A percentile compares a stretch with the other conserved stretches of the same genome.
phyloP scores from a whole-genome alignment of 2,113 vertebrate genomes.

The Rhabdornis inornatus region DNA sequence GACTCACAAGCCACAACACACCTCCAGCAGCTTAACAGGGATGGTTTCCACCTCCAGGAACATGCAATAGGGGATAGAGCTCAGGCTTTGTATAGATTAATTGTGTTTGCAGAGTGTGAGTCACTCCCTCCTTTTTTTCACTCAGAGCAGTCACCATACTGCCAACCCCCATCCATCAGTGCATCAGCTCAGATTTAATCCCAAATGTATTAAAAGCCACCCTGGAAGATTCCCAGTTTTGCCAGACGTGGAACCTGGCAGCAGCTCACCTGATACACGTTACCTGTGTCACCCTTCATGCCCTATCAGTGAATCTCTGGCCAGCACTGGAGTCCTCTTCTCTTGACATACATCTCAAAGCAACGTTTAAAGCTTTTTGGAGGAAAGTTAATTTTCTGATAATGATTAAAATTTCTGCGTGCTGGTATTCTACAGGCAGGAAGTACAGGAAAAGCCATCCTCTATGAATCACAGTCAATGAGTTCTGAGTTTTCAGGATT shows the following conservation, averaged over 20 bases:
- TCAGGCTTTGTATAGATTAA: rapidly evolving
- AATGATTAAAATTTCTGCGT: neutral
- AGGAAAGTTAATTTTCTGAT: neutral
- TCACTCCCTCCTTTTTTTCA: rapidly evolving
- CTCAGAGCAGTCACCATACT: neutral
- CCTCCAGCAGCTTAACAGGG: neutral
- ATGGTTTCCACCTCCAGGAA: neutral
- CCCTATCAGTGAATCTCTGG: rapidly evolving
- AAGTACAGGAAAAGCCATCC: neutral
- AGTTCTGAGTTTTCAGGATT: neutral
- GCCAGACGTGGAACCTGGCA: rapidly evolving
- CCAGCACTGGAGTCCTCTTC: neutral
- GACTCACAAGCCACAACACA: neutral
- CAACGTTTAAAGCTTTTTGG: neutral
- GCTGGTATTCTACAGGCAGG: neutral
- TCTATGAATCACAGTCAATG: neutral
- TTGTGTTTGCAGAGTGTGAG: neutral
- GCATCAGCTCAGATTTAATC: neutral
- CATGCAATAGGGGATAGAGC: neutral
- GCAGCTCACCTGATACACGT: rapidly evolving
- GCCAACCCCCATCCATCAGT: neutral
- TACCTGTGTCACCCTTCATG: neutral
- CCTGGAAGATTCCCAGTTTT: neutral
- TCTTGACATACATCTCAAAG: neutral
- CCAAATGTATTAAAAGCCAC: neutral